phyloP scores from a whole-genome alignment of 1,140 invertebrate species.

The Trichonephila clavata region DNA sequence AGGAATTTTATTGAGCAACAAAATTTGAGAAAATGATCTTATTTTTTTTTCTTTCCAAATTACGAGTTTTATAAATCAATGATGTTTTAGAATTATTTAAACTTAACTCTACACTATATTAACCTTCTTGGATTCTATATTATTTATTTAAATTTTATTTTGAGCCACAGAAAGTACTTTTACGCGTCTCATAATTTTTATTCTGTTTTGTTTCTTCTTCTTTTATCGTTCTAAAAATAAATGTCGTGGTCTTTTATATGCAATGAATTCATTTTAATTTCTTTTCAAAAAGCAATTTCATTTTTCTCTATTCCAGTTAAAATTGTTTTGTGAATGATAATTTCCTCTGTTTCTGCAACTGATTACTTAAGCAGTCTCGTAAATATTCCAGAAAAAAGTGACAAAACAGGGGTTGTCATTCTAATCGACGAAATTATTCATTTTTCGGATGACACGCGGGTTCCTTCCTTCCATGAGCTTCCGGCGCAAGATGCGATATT shows the following conservation, averaged over 20 bases:
- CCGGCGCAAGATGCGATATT: background rate
- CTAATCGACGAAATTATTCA: conserved; percentile 32
- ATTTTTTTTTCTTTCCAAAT: too few species aligned
- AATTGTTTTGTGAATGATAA: background rate
- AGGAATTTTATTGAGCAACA: too few species aligned
- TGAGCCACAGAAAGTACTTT: too few species aligned
- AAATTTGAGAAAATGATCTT: too few species aligned
- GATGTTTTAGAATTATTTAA: too few species aligned
- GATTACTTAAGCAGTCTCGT: background rate
- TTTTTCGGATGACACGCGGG: conserved; percentile 23
- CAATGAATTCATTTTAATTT: background rate
- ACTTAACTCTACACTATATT: too few species aligned
- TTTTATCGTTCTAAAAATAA: too few species aligned
- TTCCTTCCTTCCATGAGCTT: conserved; percentile 31
- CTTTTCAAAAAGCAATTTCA: background rate
- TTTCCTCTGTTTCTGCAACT: background rate
- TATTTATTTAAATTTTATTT: too few species aligned
- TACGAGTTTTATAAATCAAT: too few species aligned
- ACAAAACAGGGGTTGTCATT: background rate
- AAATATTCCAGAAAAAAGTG: background rate
- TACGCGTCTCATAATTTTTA: too few species aligned
- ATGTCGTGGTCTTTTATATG: background rate
- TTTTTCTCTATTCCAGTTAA: background rate
- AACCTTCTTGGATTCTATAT: too few species aligned
- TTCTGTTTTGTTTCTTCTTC: too few species aligned